Conservation (phyloP, 2,888 invertebrate genomes). For the Selenia dentaria region DNA sequence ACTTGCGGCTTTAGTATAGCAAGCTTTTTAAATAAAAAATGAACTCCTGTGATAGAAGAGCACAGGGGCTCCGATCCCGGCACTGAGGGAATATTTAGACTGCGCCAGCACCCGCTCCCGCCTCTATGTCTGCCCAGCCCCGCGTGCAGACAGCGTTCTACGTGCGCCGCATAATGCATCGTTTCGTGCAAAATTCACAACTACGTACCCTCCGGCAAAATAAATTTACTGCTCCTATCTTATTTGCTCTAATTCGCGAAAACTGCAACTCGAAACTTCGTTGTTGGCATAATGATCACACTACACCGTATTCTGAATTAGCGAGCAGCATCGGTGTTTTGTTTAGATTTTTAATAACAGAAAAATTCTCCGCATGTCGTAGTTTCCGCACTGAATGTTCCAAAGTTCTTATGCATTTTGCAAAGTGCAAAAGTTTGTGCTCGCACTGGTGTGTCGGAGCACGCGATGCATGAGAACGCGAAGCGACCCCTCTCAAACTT, state of each 20-base stretch:
- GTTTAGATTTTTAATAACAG: conserved; percentile 44
- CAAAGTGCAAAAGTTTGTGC: conserved; percentile 71
- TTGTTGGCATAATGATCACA: conserved; percentile 51
- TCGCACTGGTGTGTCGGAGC: conserved; percentile 58
- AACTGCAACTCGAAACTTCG: conserved; percentile 60
- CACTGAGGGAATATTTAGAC: conserved; percentile 56
- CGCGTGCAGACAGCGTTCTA: conserved; percentile 73
- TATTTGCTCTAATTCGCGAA: conserved; percentile 78
- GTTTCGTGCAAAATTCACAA: conserved; percentile 80
- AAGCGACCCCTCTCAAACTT: conserved; percentile 57
- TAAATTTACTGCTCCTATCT: conserved; percentile 79
- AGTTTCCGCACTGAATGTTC: conserved; percentile 54
- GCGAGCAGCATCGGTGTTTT: conserved; percentile 36
- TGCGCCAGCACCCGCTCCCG: conserved; percentile 39
- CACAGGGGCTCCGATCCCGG: conserved; percentile 44
- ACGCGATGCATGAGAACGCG: conserved; percentile 62
- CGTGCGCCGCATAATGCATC: conserved; percentile 81
- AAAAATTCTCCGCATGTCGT: conserved; percentile 48
- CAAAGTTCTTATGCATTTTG: conserved; percentile 72
- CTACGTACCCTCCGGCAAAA: conserved; percentile 71
- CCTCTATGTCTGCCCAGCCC: conserved; percentile 49
- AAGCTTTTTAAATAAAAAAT: conserved; percentile 74
- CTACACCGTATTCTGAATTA: conserved; percentile 51
- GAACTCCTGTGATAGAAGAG: conserved; percentile 68
- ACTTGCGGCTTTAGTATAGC: conserved; percentile 62